Base-by-base conservation (phyloP, 2,797 vertebrate species). In the Brotula barbata region DNA sequence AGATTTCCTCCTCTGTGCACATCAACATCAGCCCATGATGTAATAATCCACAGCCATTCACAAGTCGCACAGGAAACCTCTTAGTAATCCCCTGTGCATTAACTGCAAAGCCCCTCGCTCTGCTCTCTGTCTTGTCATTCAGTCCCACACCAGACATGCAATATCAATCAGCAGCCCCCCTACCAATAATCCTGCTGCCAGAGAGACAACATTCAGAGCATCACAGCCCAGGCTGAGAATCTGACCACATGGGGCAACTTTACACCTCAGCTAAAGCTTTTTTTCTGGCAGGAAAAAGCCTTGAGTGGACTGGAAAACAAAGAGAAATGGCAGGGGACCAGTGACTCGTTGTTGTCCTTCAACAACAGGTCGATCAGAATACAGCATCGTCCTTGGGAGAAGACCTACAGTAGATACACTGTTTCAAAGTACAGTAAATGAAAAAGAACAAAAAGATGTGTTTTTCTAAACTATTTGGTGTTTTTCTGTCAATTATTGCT, bases 11-110 rank as follows among this genome's bases (percentile, higher is more conserved):
- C 17, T 60, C 52, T 64, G 41, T 75, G 70, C 77, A 76, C 78
- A 74, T 70, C 56, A 73, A 74, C 47, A 77, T 81, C 76, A 87
- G 48, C 79, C 55, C 57, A 44, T 86, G 77, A 84, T 81, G 77
- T 52, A 85, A 85, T 89, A 88, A 90, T 89, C 87, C 83, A 22
- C 12, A 9, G 58, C 72, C 77, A 85, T 85, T 86, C 80, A 85
- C 81, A 78, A 73, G 64, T 82, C 34, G 37, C 7, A 31, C 47
- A 43, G 39, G 33, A 28, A 28, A 41, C 17, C 22, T 58, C 78
- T 69, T 59, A 53, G 69, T 89, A 89, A 89, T 89, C 88, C 86
- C 17, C 19, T 52, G 68, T 82, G 84, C 87, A 87, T 89, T 88
- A 85, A 87, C 83, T 34, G 36, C 71, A 70, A 82, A 81, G 45